Base-by-base conservation (phyloP, 2,888 invertebrate genomes). In the Biston betularia region DNA sequence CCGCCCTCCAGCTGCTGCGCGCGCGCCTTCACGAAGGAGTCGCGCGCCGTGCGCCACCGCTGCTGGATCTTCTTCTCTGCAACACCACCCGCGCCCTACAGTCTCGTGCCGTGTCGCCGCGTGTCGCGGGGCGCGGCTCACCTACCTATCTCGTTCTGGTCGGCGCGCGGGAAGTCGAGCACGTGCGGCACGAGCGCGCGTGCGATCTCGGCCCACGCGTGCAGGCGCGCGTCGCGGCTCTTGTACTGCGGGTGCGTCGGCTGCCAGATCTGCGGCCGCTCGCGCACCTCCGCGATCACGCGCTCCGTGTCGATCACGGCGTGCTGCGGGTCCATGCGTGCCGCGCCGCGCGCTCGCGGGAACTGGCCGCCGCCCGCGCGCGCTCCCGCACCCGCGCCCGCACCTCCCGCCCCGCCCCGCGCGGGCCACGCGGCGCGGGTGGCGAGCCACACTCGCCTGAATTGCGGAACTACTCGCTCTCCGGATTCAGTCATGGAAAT, bases 41-140 rank as follows among this genome's bases (percentile, higher is more conserved):
- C 69, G 35, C 69, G 69, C 40, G 69, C 65, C 56, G 65, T 69
- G 45, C 69, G 69, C 69, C 69, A 65, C 14, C 69, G 65, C 53
- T 65, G 65, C 62, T 69, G 69, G 24, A 65, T 52, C 40, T 55
- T 58, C 59, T 62, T 65, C 63, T 65, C 69, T 69, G 59, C 34
- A 58, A 64, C 46, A 49, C 0, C 24, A 38, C 5, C 9, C 15
- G 24, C 11, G 42, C 42, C 2, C 42, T 8, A 10, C 4, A 11
- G 4, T 42, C 0, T 42, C 42, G 46, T 7, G 7, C 1, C 15
- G 14, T 0, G 8, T 14, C 1, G 15, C 6, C 46, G 6, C n/a
- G n/a, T 1, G 14, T 3, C 8, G 7, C 8, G n/a, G 7, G n/a
- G 6, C 4, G 7, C 2, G 1, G 3, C 4, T 48, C 11, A 68